Percentiles rank a stretch among this genome's conserved stretches.
Conservation (phyloP, 2,888 invertebrate species). For the Patella pellucida region DNA sequence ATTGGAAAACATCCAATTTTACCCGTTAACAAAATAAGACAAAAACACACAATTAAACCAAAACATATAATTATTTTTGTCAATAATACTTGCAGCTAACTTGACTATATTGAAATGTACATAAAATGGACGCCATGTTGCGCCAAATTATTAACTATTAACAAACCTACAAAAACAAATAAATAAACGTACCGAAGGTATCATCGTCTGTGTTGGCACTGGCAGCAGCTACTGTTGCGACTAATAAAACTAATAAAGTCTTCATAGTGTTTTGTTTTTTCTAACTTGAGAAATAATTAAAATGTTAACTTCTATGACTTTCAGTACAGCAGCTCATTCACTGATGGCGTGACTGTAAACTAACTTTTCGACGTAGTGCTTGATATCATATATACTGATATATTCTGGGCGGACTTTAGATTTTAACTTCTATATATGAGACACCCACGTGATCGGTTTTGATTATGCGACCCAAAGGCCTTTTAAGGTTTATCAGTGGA, state of each 20-base stretch:
- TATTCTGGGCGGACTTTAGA: background rate
- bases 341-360: constrained; percentile 5
- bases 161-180: background rate
- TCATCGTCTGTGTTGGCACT: background rate
- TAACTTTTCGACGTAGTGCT: background rate
- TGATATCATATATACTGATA: too few relatives aligned
- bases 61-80: too few relatives aligned
- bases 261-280: background rate
- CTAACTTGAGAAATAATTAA: background rate
- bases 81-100: too few relatives aligned
- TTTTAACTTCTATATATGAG: background rate
- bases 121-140: background rate
- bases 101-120: background rate
- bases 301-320: background rate
- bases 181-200: background rate
- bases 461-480: background rate
- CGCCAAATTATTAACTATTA: too few relatives aligned
- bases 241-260: background rate
- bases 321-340: constrained; percentile 6
- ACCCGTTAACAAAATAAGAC: too few relatives aligned
- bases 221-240: background rate
- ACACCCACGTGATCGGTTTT: background rate
- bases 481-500: background rate
- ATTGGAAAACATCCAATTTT: too few relatives aligned
- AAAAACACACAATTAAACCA: too few relatives aligned